Evolutionary conservation across 64 coral and sea anemone species (phyloP), one percentile per base, ranked within the genome.

Genomic region (Cladopsammia gracilis): DNA sequence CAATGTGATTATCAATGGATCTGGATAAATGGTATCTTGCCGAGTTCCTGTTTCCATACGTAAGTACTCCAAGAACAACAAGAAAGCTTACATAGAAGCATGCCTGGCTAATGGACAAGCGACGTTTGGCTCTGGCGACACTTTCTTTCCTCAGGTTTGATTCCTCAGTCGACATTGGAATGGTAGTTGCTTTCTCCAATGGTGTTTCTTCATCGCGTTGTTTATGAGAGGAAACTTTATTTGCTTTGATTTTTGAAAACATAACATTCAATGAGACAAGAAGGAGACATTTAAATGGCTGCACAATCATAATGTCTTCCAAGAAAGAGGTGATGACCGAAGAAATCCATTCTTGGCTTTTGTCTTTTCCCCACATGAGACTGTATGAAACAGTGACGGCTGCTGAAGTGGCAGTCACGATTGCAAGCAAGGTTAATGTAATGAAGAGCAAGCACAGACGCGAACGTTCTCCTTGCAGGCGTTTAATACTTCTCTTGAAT

Each of bases 331-430:
- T 18, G 25, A 25, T 24, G 20, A 69, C 65, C 7, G 65, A 20
- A 20, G 65, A 69, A 20, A 69, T 69, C 65, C 65, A 69, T 25
- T 69, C 65, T 26, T 69, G 65, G 19, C 65, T 69, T 69, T 69
- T 69, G 20, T 69, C 65, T 20, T 25, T 69, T 24, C 65, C 65
- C 65, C 65, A 69, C 65, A 69, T 24, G 20, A 69, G 65, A 69
- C 65, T 24, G 65, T 69, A 69, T n/a, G 65, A 69, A 20, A 69
- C n/a, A 23, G 65, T 69, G 7, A 69, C 15, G 20, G 20, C 65
- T 56, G 53, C 53, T 7, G 53, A 56, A 9, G 65, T 24, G n/a
- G 65, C n/a, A 1, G 65, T 69, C 65, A 69, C n/a, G 3, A 69
- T 20, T 20, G 20, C 20, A 69, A 69, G 18, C 25, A 69, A n/a